Conservation (phyloP, 2,888 invertebrate genomes). For the Pyrrhia umbra region DNA sequence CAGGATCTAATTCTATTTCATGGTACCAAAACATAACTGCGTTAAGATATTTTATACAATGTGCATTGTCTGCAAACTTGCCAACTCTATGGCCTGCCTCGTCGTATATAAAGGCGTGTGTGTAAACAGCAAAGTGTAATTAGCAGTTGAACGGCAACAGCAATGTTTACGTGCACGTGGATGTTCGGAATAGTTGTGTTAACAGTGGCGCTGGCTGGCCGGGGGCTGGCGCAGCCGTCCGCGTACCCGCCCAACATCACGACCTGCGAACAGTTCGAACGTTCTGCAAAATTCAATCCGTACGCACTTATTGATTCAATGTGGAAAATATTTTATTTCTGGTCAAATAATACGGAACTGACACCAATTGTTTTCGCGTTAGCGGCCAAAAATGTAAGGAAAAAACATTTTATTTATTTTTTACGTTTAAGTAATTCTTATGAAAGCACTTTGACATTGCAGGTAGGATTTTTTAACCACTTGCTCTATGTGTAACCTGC, state of each 20-base stretch:
- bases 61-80: conserved; percentile 32
- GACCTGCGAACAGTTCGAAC: conserved; percentile 83
- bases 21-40: too few species aligned
- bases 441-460: too few species aligned
- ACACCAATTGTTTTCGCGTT: conserved; percentile 78
- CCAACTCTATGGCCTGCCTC: conserved; percentile 38
- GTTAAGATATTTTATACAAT: not conserved
- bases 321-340: conserved; percentile 85
- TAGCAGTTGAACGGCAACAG: conserved; percentile 68
- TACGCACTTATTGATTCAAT: conserved; percentile 75
- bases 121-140: conserved; percentile 73
- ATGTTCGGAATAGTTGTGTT: conserved; percentile 76
- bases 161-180: conserved; percentile 78
- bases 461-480: too few species aligned
- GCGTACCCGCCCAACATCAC: conserved; percentile 61
- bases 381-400: conserved; percentile 74
- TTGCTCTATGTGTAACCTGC: not conserved
- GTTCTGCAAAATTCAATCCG: conserved; percentile 75
- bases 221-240: conserved; percentile 28
- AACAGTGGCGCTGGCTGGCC: conserved; percentile 36
- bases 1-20: too few species aligned
- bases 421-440: not conserved
- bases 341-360: conserved; percentile 77
- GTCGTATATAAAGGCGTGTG: conserved; percentile 42
- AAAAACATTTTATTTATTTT: not conserved